A percentile compares a stretch with the other conserved stretches of the same genome.
These are phyloP conservation scores for Peromyscus californicus DNA, from an alignment of 2,113 vertebrate species.

Conservation along the genomic window DNA sequence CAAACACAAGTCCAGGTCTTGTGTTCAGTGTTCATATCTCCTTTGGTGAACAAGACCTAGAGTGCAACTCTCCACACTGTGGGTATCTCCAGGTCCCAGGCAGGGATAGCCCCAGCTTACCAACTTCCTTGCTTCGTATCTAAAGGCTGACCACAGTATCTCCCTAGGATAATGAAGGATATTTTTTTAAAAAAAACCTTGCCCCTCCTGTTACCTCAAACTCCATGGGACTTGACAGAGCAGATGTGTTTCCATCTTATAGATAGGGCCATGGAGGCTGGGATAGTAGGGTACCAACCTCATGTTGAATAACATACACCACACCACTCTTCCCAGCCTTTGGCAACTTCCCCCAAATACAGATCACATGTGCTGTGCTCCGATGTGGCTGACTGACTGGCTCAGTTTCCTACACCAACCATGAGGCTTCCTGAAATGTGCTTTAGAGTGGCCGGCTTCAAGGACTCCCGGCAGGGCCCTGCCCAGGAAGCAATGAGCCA, in stretches of 20 bases:
- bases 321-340: not conserved
- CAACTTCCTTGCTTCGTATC: rapidly evolving
- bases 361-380: not conserved
- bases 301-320: rapidly evolving
- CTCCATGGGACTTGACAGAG: not conserved
- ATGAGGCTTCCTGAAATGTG: slow-evolving; percentile 51
- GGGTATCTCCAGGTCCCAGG: too few species aligned
- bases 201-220: not conserved
- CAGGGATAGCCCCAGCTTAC: not conserved
- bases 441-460: not conserved
- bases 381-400: rapidly evolving
- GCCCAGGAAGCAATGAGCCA: slow-evolving; percentile 26
- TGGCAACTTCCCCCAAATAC: not conserved
- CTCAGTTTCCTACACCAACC: slow-evolving; percentile 32
- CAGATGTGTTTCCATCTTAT: not conserved
- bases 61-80: not conserved
- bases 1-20: not conserved
- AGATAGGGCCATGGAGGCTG: rapidly evolving
- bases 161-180: not conserved
- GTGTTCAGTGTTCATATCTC: not conserved
- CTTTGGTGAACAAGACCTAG: not conserved
- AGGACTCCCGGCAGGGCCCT: not conserved
- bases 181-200: not conserved
- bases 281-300: too few species aligned
- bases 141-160: not conserved